Percentiles rank a stretch among this genome's conserved stretches.
Evolutionary conservation across 1,140 invertebrate genomes (phyloP).

Genomic region (Scaptodrosophila lebanonensis): DNA sequence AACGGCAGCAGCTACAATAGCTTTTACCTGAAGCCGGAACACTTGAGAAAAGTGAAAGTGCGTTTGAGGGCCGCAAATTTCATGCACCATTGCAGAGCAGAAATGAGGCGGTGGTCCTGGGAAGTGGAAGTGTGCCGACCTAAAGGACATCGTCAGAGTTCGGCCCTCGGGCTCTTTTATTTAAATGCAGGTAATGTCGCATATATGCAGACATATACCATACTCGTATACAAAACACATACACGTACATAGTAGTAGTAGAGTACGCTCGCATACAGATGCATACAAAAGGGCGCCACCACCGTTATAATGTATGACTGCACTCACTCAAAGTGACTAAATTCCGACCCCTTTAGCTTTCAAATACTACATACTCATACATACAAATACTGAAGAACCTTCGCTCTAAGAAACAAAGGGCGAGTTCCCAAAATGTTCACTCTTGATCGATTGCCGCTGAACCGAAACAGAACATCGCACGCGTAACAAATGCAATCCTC

Average conservation of each 20-base stretch:
- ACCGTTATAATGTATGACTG: conserved; percentile 68
- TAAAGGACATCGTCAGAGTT: conserved; percentile 49
- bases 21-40: conserved; percentile 23
- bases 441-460: conserved; percentile 74
- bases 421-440: conserved; percentile 59
- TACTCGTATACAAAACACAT: too few species aligned
- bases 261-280: too few species aligned
- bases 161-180: too few species aligned
- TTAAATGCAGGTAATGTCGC: conserved; percentile 2
- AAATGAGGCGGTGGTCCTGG: background rate
- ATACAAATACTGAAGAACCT: background rate
- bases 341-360: conserved; percentile 38
- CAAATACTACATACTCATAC: too few species aligned
- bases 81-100: conserved; percentile 60
- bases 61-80: conserved; percentile 53
- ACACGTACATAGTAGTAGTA: too few species aligned
- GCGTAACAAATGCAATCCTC: conserved; percentile 75
- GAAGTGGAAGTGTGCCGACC: conserved; percentile 50
- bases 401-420: conserved; percentile 19
- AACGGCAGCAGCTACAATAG: conserved; percentile 30
- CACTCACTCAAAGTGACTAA: conserved; percentile 74
- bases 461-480: conserved; percentile 70
- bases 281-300: too few species aligned
- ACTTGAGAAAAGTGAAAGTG: conserved; percentile 60
- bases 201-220: conserved; percentile 18